Evolutionary conservation across 2,113 vertebrate species (phyloP), one percentile per base, ranked within the genome.

Genomic region (Prinia subflava): DNA sequence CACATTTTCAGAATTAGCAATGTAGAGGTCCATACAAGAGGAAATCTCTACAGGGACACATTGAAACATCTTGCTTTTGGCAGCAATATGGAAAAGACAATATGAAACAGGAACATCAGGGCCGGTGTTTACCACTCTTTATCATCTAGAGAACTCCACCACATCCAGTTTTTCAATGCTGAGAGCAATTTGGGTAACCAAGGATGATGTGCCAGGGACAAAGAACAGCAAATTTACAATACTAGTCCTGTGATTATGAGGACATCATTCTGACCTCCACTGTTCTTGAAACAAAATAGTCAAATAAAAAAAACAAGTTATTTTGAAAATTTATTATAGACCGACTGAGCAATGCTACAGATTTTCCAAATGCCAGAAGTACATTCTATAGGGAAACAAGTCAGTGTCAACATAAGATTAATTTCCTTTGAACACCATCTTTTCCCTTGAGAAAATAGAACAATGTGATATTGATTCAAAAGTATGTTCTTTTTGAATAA

Each of bases 401-500:
- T 83, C 56, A 79, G 21, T 63, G 22, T 65, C 85, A 75, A 80
- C 37, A 15, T 62, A 86, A 88, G 76, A 95, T 67, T 89, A 85
- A 90, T 97, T 95, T 92, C 74, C 65, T 93, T 82, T 68, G 35
- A 84, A 64, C 23, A 39, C 85, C 11, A 2, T 74, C 25, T 90
- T 90, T 95, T 94, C 81, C 50, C 69, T 70, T 87, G 89, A 92
- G 69, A 69, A 79, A 93, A 89, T 84, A 83, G 75, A 92, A 49
- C 62, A 70, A 42, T 90, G 82, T 94, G 73, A 88, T 97, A 96
- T 70, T 83, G 65, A 95, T 96, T 94, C 87, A 91, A 92, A 87
- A 77, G n/a, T 49, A 74, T 87, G 50, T 83, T 96, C 73, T 89
- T 75, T 96, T 88, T 80, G 83, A 94, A 84, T 55, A 82, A 15